These are phyloP conservation scores for Scelioninae gen. 2 DNA, from an alignment of 2,888 invertebrate species.

Conservation along the genomic window DNA sequence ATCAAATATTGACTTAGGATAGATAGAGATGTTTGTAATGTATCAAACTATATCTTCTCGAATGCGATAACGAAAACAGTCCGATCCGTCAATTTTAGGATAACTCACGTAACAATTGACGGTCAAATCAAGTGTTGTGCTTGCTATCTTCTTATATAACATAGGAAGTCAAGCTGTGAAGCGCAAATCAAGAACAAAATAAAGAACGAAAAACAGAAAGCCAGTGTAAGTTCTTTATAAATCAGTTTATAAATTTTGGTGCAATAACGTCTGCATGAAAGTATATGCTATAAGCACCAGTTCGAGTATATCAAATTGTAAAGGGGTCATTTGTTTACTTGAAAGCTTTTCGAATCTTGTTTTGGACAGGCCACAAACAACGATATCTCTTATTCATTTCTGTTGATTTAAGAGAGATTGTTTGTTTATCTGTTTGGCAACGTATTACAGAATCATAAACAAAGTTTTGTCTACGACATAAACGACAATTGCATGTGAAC, in stretches of 20 bases:
- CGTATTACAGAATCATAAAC: too few species aligned
- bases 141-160: constrained; percentile 28
- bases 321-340: constrained; percentile 44
- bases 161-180: constrained; percentile 29
- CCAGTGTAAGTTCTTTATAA: constrained; percentile 22
- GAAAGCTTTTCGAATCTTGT: constrained; percentile 37
- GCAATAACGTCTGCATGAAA: constrained; percentile 45
- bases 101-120: constrained; percentile 50
- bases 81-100: constrained; percentile 35
- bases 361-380: constrained; percentile 13
- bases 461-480: too few species aligned
- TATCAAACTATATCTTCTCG: constrained; percentile 35
- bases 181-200: constrained; percentile 8
- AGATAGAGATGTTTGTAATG: too few species aligned
- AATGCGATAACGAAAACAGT: too few species aligned
- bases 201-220: background rate
- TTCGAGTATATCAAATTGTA: constrained; percentile 45
- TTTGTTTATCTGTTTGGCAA: too few species aligned
- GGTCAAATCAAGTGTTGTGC: constrained; percentile 32
- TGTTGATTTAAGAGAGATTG: constrained; percentile 7
- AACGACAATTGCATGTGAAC: too few species aligned
- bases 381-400: constrained; percentile 3
- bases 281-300: constrained; percentile 36
- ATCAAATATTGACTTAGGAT: constrained; percentile 56
- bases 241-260: constrained; percentile 45